Conservation (phyloP, 2,113 vertebrate genomes). For the Talpa occidentalis region DNA sequence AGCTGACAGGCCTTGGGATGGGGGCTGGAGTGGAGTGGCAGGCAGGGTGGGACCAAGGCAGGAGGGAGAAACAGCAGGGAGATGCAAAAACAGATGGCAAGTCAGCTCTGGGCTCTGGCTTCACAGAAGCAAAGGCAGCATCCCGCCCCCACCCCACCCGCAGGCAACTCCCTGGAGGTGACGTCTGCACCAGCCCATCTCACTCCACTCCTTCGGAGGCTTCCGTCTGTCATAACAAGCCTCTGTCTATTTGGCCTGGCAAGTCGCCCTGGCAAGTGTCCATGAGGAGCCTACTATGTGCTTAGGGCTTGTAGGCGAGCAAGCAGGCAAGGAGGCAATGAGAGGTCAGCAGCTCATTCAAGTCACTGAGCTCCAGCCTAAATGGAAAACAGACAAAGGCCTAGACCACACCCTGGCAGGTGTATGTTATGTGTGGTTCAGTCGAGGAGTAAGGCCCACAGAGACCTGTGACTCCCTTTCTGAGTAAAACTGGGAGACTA, state of each 20-base stretch:
- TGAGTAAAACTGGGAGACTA: neutral
- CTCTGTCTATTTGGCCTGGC: too few species aligned
- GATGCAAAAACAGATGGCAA: neutral
- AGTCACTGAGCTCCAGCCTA: accelerated
- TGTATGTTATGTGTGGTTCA: neutral
- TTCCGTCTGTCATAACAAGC: neutral
- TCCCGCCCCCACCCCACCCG: neutral
- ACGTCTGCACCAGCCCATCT: neutral
- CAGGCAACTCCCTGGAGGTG: too few species aligned
- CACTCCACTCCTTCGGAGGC: neutral
- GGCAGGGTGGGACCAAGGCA: neutral
- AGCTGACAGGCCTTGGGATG: neutral
- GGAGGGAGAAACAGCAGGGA: neutral
- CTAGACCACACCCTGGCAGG: neutral
- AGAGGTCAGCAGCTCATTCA: neutral
- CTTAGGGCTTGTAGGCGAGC: neutral
- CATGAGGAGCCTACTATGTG: neutral
- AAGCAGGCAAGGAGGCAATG: neutral
- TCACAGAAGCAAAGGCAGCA: neutral
- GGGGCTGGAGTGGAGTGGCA: neutral
- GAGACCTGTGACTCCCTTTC: neutral
- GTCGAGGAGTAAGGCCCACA: accelerated
- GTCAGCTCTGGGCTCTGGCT: neutral
- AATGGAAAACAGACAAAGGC: accelerated
- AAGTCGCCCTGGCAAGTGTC: too few species aligned